Evolutionary conservation across 2,113 vertebrate genomes (phyloP).

Genomic region (Monopterus albus): DNA sequence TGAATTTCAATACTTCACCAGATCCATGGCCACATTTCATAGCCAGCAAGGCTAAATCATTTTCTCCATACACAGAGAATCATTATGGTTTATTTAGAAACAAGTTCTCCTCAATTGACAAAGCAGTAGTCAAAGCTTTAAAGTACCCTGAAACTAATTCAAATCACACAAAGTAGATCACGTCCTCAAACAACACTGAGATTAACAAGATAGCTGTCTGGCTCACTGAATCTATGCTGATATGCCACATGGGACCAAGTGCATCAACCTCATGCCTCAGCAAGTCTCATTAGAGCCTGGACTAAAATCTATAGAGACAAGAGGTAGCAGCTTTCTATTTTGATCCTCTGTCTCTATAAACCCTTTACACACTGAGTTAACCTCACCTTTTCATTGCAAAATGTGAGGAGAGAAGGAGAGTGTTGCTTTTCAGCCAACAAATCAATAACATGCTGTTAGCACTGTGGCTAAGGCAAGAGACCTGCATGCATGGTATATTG

Average conservation of each 20-base stretch:
- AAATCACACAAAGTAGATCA: not conserved
- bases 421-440: not conserved
- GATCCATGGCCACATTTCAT: not conserved
- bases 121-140: not conserved
- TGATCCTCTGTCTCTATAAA: not conserved
- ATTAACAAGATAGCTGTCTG: not conserved
- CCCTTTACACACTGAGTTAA: not conserved
- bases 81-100: not conserved
- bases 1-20: not conserved
- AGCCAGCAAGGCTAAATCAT: not conserved
- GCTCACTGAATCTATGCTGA: not conserved
- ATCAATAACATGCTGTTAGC: not conserved
- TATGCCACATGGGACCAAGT: conserved; percentile 44
- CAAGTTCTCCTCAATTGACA: not conserved
- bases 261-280: not conserved
- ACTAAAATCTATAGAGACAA: conserved; percentile 33
- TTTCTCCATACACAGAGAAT: not conserved
- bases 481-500: not conserved
- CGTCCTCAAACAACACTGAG: not conserved
- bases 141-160: not conserved
- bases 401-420: not conserved
- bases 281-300: conserved; percentile 4
- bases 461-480: too few species aligned
- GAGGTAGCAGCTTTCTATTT: not conserved
- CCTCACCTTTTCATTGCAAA: not conserved